Percentiles rank a stretch among this genome's conserved stretches.
Conservation (phyloP, 2,797 vertebrate species). For the Nasua narica region DNA sequence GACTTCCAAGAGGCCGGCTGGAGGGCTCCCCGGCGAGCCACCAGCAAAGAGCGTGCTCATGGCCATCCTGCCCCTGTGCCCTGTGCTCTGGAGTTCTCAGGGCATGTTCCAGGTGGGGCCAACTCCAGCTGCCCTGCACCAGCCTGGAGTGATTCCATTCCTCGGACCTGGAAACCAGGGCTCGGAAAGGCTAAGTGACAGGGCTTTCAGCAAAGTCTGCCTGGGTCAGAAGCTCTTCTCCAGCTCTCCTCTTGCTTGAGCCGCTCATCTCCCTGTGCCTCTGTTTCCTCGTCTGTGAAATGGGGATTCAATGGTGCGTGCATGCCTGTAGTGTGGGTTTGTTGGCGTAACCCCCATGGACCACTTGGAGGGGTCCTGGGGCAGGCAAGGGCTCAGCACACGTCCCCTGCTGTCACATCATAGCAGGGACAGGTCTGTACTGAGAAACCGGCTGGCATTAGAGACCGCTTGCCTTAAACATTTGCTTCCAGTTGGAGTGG, state of each 20-base stretch:
- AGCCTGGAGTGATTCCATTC: not conserved
- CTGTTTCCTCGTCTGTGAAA: not conserved
- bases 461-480: not conserved
- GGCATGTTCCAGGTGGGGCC: fast-evolving
- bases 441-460: not conserved
- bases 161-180: not conserved
- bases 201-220: not conserved
- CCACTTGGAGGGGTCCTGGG: not conserved
- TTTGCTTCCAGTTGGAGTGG: not conserved
- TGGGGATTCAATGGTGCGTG: fast-evolving
- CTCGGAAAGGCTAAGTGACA: not conserved
- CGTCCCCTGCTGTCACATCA: not conserved
- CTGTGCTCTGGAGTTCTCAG: not conserved
- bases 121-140: not conserved
- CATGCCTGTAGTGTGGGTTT: not conserved
- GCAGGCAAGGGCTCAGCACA: fast-evolving
- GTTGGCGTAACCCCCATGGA: fast-evolving
- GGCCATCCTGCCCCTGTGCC: no score
- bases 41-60: fast-evolving
- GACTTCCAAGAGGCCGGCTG: fast-evolving
- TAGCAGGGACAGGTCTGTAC: not conserved
- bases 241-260: not conserved
- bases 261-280: not conserved
- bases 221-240: not conserved
- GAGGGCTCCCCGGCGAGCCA: fast-evolving